Evolutionary conservation across 2,797 vertebrate genomes (phyloP).

Genomic region (Rhadinocentrus ornatus): DNA sequence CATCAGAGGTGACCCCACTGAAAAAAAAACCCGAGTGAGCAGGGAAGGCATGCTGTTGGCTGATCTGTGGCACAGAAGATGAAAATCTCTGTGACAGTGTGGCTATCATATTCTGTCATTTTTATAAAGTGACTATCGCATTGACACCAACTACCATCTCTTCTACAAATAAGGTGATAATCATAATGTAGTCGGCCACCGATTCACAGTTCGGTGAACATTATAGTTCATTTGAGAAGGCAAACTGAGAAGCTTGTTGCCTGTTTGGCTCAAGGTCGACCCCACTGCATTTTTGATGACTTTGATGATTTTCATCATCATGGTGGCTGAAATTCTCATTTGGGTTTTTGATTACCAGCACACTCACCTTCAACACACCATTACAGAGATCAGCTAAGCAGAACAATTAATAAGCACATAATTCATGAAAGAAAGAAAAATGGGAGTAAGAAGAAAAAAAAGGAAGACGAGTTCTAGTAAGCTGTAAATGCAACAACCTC

Average conservation of each 20-base stretch:
- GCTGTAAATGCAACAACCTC: constrained; percentile 53
- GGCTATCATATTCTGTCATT: constrained; percentile 41
- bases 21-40: neutral
- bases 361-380: constrained; percentile 19
- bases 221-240: constrained; percentile 33
- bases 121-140: constrained; percentile 54
- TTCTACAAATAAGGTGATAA: constrained; percentile 50
- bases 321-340: constrained; percentile 33
- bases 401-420: constrained; percentile 60
- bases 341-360: constrained; percentile 43
- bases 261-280: constrained; percentile 62
- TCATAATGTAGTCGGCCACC: constrained; percentile 53
- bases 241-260: constrained; percentile 10
- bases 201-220: constrained; percentile 50
- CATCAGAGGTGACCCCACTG: constrained; percentile 52
- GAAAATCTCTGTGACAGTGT: neutral
- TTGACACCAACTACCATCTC: constrained; percentile 31
- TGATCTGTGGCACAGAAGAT: constrained; percentile 13
- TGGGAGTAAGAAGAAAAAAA: neutral
- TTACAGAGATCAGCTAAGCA: constrained; percentile 49
- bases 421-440: constrained; percentile 54
- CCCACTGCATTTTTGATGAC: constrained; percentile 21
- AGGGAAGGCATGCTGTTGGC: neutral
- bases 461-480: constrained; percentile 14
- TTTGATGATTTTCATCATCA: constrained; percentile 33